Evolutionary conservation across 2,797 vertebrate species (phyloP), one percentile per base, ranked within the genome.

Genomic region (Pangasius macronema): DNA sequence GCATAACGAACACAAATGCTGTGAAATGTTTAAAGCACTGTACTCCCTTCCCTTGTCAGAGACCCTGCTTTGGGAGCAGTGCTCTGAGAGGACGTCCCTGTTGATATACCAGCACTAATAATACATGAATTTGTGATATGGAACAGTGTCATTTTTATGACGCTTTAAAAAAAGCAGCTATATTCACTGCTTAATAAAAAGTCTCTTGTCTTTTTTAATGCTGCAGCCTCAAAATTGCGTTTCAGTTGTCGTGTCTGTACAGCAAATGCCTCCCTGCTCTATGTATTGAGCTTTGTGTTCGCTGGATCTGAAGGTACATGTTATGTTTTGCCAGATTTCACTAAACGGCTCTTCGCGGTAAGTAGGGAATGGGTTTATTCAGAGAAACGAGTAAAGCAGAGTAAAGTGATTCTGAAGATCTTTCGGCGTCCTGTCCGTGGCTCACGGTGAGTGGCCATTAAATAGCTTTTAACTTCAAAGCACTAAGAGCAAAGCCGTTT

Each of bases 391-490:
- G 55, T 87, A 85, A 88, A 84, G 30, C 70, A 49, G 30, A 85
- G 85, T 84, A 79, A 88, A 89, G 82, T 84, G 82, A 82, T 88
- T 68, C 79, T 75, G 65, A 72, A 70, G 59, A 80, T 89, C 86
- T 87, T 88, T 84, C 65, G 65, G 59, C 36, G 36, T 85, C 77
- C 86, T 83, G 80, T 20, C 67, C 46, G 27, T 79, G 61, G 84
- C 86, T 91, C 76, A 30, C 75, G 4, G 87, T 67, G 87, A 90
- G 88, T 88, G 87, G 82, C 83, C 87, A 91, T 92, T 91, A 89
- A 86, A 90, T 86, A 86, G 88, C 90, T 91, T 92, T 91, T 90
- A 90, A 85, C 90, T 88, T 89, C 88, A 89, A 87, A 89, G 87
- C 86, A 89, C 84, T 87, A 59, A 87, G 67, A 88, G 84, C 39